Base-by-base conservation (phyloP, 2,113 vertebrate species). In the Neotoma lepida region DNA sequence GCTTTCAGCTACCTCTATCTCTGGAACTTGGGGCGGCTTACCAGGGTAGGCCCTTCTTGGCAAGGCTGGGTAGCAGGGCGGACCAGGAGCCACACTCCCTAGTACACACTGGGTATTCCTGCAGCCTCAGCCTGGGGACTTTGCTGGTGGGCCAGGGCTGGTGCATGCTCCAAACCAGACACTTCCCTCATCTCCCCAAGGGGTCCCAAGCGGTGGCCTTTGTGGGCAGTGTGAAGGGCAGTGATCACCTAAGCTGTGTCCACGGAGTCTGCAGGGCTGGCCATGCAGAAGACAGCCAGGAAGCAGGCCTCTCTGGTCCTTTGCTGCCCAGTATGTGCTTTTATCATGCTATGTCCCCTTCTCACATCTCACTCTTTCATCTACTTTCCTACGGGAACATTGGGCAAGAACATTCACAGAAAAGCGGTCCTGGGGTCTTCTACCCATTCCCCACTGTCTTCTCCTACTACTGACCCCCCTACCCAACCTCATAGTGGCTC, bases 1-100 rank as follows among this genome's bases (percentile, higher is more conserved):
- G 33, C 30, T 86, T 35, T 10, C 9, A 46, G 18, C 41, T 24
- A 4, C 61, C 44, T 86, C 20, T 84, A 13, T 15, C 26, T 39
- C 24, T 51, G 0, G 90, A 8, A 12, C 35, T 22, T 33, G n/a
- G 95, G 95, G 96, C 35, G 56, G 95, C 95, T 93, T 17, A 70
- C 73, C 0, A 0, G 95, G 96, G 96, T 97, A 97, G 97, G 91
- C 44, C 33, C 80, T 1, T 90, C 96, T 80, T 93, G 97, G 97
- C 94, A 97, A 94, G 93, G 92, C 41, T 1, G 14, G 85, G 80
- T 7, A 0, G 66, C 4, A 0, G 71, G 82, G 81, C 88, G 44
- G 77, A n/a, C 74, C 4, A 1, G 9, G 86, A 90, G 94, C 95
- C 87, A 28, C 56, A 64, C 63, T 86, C 95, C 58, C 85, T 33